phyloP scores from a whole-genome alignment of 2,797 vertebrate species.

The Botia kubotai region DNA sequence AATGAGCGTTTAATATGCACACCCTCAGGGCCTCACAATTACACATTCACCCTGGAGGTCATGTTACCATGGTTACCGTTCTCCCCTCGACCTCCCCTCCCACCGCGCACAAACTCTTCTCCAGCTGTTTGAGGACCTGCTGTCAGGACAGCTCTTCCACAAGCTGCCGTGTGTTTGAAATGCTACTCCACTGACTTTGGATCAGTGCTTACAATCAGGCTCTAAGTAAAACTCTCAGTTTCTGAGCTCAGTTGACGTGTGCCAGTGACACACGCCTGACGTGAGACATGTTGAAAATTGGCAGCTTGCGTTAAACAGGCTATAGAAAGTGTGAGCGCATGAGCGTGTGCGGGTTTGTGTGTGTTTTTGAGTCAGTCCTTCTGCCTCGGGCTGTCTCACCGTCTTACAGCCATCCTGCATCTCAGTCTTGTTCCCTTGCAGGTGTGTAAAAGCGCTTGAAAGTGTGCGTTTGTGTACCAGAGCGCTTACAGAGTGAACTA shows the following conservation, averaged over 20 bases:
- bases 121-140: background rate
- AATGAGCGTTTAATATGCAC: constrained; percentile 49
- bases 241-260: constrained; percentile 13
- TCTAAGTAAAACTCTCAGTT: constrained; percentile 3
- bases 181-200: background rate
- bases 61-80: constrained; percentile 53
- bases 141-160: background rate
- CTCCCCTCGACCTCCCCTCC: constrained; percentile 22
- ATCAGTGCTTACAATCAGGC: background rate
- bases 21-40: constrained; percentile 44
- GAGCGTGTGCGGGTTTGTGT: constrained; percentile 27
- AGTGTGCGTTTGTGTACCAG: constrained; percentile 5
- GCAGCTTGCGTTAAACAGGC: constrained; percentile 45
- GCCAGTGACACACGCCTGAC: constrained; percentile 49
- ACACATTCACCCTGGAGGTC: constrained; percentile 55
- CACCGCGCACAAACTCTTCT: background rate
- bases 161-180: background rate
- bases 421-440: constrained; percentile 28
- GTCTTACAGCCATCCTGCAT: constrained; percentile 38
- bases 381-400: constrained; percentile 32
- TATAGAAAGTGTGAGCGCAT: constrained; percentile 35
- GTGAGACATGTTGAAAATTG: constrained; percentile 38
- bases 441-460: background rate
- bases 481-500: constrained; percentile 9
- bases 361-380: constrained; percentile 25